Evolutionary conservation across 2,888 invertebrate genomes (phyloP).

Genomic region (Chouioia cunea): DNA sequence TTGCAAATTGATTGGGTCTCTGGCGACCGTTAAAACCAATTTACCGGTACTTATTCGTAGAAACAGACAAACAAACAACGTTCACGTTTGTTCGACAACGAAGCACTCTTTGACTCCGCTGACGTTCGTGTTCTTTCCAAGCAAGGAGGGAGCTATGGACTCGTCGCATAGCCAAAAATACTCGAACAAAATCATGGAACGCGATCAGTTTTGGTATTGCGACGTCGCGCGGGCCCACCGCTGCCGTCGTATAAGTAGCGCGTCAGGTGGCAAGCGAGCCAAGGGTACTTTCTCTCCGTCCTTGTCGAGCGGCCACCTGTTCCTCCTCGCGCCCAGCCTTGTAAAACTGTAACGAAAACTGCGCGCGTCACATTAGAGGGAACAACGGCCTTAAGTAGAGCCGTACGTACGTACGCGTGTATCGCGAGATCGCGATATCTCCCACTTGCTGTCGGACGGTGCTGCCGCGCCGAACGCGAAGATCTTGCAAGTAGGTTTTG

Average conservation of each 20-base stretch:
- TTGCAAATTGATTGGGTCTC: too few species aligned
- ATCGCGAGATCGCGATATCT: not conserved
- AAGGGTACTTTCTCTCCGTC: slow-evolving; percentile 3
- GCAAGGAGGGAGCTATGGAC: too few species aligned
- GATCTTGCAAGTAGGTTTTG: too few species aligned
- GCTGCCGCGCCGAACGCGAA: too few species aligned
- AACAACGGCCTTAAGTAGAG: slow-evolving; percentile 10
- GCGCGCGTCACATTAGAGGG: slow-evolving; percentile 18
- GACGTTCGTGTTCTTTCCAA: not conserved
- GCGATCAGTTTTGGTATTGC: too few species aligned
- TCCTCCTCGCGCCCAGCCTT: slow-evolving; percentile 4
- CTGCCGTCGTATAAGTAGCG: not conserved
- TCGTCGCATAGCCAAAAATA: too few species aligned
- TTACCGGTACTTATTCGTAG: too few species aligned
- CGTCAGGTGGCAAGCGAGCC: slow-evolving; percentile 46
- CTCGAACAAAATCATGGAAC: too few species aligned
- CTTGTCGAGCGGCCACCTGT: slow-evolving; percentile 25
- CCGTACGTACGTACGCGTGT: not conserved
- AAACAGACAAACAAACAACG: too few species aligned
- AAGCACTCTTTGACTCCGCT: not conserved
- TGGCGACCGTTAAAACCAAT: too few species aligned
- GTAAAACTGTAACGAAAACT: slow-evolving; percentile 36
- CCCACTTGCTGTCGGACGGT: not conserved
- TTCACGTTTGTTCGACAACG: not conserved
- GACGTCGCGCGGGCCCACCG: not conserved